Evolutionary conservation across 2,797 vertebrate species (phyloP).

Genomic region (Knipowitschia caucasica): DNA sequence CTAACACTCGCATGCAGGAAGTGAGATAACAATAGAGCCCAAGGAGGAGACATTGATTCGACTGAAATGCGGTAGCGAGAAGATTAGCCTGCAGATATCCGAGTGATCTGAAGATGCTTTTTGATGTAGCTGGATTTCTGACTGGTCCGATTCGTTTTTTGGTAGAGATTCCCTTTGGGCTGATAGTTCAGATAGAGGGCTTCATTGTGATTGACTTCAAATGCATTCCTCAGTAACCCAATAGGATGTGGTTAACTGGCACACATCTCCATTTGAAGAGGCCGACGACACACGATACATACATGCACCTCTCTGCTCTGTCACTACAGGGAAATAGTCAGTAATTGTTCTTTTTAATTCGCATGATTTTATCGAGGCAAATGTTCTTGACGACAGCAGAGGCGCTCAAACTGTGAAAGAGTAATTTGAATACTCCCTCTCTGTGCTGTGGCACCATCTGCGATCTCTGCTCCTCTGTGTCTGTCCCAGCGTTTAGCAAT

Average conservation of each 20-base stretch:
- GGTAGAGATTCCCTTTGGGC: constrained; percentile 43
- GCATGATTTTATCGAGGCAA: constrained; percentile 42
- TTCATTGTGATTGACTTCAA: constrained; percentile 67
- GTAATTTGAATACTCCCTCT: constrained; percentile 59
- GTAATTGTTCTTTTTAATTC: constrained; percentile 57
- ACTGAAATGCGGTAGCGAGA: constrained; percentile 1
- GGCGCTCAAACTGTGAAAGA: constrained; percentile 52
- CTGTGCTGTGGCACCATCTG: constrained; percentile 56
- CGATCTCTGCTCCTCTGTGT: constrained; percentile 38
- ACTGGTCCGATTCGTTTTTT: constrained; percentile 30
- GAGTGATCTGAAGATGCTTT: constrained; percentile 21
- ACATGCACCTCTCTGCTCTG: constrained; percentile 17
- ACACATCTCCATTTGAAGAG: constrained; percentile 19
- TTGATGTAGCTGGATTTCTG: constrained; percentile 26
- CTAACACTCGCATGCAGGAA: constrained; percentile 41
- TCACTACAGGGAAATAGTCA: constrained; percentile 42
- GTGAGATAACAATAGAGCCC: constrained; percentile 43
- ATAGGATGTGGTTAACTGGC: constrained; percentile 40
- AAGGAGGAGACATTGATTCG: constrained; percentile 24
- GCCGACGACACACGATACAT: constrained; percentile 22
- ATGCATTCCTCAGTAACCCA: constrained; percentile 64
- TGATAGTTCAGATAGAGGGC: constrained; percentile 48
- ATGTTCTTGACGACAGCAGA: constrained; percentile 39
- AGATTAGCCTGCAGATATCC: constrained; percentile 6
- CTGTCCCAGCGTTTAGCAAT: constrained; percentile 35